Conservation (phyloP, 2,888 invertebrate species). For the Eupithecia dodoneata region DNA sequence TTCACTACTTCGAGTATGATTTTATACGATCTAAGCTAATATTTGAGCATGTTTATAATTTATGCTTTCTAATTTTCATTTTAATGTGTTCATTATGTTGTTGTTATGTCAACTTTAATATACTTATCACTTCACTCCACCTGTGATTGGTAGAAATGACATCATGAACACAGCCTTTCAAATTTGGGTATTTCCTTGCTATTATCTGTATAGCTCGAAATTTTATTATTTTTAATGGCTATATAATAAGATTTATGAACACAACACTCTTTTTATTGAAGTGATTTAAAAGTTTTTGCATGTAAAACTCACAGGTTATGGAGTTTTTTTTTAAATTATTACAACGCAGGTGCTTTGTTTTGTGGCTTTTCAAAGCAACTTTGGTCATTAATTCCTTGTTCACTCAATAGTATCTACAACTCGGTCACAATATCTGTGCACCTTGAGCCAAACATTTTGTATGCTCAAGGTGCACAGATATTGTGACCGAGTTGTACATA, state of each 20-base stretch:
- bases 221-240: conserved; percentile 13
- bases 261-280: conserved; percentile 2
- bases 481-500: too few species aligned
- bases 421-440: too few species aligned
- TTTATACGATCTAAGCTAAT: background rate
- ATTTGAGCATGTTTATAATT: background rate
- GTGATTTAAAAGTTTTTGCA: background rate
- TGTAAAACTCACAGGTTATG: background rate
- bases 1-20: background rate
- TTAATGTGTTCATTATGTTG: conserved; percentile 17
- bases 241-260: conserved; percentile 20
- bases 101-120: conserved; percentile 20
- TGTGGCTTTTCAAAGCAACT: background rate
- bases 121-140: conserved; percentile 22
- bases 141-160: conserved; percentile 39
- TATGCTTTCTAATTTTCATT: conserved; percentile 22
- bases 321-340: background rate
- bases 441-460: too few species aligned
- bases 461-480: too few species aligned
- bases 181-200: conserved; percentile 43
- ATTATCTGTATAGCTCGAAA: conserved; percentile 8
- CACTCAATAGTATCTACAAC: background rate
- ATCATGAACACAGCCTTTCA: conserved; percentile 43
- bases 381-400: background rate
- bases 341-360: background rate